Percentiles rank a stretch among this genome's conserved stretches.
Conservation (phyloP, 2,888 invertebrate genomes). For the Girardia tigrina region DNA sequence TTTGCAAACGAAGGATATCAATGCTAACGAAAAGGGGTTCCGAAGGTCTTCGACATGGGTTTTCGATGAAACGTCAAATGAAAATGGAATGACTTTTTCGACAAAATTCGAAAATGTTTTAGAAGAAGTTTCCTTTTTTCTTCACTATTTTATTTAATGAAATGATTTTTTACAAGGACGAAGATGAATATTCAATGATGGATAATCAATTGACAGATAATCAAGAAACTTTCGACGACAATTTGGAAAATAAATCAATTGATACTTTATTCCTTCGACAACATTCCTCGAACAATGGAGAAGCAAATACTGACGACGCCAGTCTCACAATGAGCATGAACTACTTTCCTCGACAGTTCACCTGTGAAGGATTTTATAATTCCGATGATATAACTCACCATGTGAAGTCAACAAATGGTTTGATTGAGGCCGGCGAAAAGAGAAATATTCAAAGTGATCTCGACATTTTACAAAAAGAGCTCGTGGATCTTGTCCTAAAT, state of each 20-base stretch:
- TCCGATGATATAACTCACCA: neutral
- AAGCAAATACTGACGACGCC: neutral
- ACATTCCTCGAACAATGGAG: neutral
- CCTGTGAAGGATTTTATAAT: neutral
- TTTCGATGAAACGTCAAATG: neutral
- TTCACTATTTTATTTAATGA: neutral
- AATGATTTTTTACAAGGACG: neutral
- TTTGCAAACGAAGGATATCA: neutral
- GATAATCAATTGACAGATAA: neutral
- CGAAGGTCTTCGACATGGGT: neutral
- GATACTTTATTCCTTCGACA: neutral
- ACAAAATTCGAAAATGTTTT: neutral
- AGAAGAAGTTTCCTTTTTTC: too few relatives aligned
- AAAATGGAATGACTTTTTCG: neutral
- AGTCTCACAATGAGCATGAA: neutral
- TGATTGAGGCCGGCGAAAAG: neutral
- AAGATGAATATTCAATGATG: neutral
- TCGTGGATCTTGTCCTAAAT: conserved; percentile 10
- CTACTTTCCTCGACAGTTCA: neutral
- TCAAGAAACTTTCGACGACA: neutral
- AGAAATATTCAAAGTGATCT: neutral
- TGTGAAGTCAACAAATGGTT: neutral
- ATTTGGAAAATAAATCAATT: neutral
- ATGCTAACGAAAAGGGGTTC: neutral
- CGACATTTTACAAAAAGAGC: neutral